These are phyloP conservation scores for Patiria miniata DNA, from an alignment of 35 echinoderm and acorn worm genomes.

Conservation along the genomic window DNA sequence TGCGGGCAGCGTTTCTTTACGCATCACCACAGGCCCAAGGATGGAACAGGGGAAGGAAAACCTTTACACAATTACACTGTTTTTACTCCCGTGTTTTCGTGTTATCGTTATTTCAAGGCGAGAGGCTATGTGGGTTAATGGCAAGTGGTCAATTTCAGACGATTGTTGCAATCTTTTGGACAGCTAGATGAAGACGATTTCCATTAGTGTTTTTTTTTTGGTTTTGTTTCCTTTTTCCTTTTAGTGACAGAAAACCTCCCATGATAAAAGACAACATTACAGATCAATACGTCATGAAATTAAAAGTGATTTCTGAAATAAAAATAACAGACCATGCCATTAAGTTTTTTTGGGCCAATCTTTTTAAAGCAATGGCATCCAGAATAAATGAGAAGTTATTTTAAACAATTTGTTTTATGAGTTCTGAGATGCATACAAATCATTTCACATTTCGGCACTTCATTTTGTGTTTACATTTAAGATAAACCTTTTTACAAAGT, in stretches of 20 bases:
- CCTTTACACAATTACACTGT: conserved; percentile 33
- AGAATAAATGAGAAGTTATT: too few species aligned
- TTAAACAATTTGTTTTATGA: too few species aligned
- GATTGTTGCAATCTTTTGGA: conserved; percentile 16
- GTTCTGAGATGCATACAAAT: too few species aligned
- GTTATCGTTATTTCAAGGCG: conserved; percentile 10
- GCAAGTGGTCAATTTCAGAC: conserved; percentile 17
- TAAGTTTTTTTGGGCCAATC: not conserved
- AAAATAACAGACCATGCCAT: conserved; percentile 3
- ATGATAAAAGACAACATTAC: not conserved
- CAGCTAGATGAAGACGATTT: conserved; percentile 11
- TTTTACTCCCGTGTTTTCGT: conserved; percentile 6
- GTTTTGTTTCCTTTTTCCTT: not conserved
- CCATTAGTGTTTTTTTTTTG: not conserved
- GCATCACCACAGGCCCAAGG: conserved; percentile 26
- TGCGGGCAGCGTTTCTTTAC: not conserved
- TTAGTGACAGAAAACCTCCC: not conserved
- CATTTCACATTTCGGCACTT: too few species aligned
- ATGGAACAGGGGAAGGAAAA: not conserved
- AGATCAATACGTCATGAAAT: not conserved
- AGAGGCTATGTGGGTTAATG: conserved; percentile 16
- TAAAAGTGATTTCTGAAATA: conserved; percentile 8
- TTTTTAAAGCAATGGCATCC: too few species aligned
- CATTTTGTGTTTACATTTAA: too few species aligned
- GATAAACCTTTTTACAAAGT: too few species aligned